A percentile compares a stretch with the other conserved stretches of the same genome.
phyloP scores from a whole-genome alignment of 2,113 vertebrate genomes.

The Nannobrachium achirus region DNA sequence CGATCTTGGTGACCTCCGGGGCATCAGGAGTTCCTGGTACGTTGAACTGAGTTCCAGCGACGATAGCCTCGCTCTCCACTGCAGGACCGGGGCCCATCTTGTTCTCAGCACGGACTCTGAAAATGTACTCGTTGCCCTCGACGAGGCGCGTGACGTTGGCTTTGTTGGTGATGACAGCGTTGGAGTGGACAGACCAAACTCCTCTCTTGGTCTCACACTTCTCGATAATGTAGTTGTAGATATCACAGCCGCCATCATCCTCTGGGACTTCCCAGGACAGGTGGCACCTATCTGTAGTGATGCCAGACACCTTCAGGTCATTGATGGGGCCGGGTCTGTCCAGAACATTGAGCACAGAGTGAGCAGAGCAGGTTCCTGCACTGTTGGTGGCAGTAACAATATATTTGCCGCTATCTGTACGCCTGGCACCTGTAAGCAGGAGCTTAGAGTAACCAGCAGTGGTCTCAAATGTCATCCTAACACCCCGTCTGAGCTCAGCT shows the following conservation, averaged over 20 bases:
- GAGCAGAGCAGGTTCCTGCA: constrained; percentile 88
- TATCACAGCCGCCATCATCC: constrained; percentile 96
- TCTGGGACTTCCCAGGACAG: constrained; percentile 93
- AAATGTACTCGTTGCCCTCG: constrained; percentile 97
- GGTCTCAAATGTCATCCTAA: constrained; percentile 88
- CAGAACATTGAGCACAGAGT: constrained; percentile 90
- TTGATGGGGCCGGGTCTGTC: constrained; percentile 92
- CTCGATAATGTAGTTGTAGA: constrained; percentile 98
- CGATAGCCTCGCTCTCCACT: constrained; percentile 89
- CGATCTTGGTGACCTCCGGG: constrained; percentile 91
- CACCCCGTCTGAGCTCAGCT: constrained; percentile 86
- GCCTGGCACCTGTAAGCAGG: constrained; percentile 84
- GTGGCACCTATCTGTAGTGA: constrained; percentile 91
- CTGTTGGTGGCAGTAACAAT: constrained; percentile 88
- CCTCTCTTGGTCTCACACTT: constrained; percentile 98
- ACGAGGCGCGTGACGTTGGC: constrained; percentile 91
- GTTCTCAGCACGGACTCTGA: constrained; percentile 96
- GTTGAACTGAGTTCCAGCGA: constrained; percentile 91
- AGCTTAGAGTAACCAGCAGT: constrained; percentile 88
- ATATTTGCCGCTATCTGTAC: constrained; percentile 92
- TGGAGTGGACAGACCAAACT: constrained; percentile 94
- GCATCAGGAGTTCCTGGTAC: constrained; percentile 90
- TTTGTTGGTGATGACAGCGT: constrained; percentile 86
- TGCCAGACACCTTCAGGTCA: constrained; percentile 88
- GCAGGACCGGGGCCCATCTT: constrained; percentile 98